Evolutionary conservation across 2,888 invertebrate genomes (phyloP).

Genomic region (Drosophila fulvimacula): DNA sequence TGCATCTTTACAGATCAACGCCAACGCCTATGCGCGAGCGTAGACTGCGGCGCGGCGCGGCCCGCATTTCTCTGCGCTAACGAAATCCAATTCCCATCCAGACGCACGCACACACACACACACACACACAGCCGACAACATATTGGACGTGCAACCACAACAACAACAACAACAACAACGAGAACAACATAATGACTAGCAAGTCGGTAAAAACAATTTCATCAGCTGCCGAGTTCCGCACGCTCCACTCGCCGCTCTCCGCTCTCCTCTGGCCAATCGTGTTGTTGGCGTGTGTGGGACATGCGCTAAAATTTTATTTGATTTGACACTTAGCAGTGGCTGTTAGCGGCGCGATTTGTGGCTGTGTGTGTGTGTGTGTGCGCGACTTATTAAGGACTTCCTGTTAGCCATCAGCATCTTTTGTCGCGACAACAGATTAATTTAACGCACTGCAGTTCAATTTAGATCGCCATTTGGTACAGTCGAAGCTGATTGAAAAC

Average conservation of each 20-base stretch:
- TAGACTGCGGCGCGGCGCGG: constrained; percentile 14
- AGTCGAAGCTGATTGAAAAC: constrained; percentile 1
- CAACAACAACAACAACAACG: constrained; percentile 15
- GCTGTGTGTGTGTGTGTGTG: constrained; percentile 24
- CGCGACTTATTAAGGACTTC: constrained; percentile 80
- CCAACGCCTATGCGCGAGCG: constrained; percentile 31
- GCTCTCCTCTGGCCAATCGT: constrained; percentile 1
- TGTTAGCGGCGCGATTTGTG: constrained; percentile 50
- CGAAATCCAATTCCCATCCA: constrained; percentile 15
- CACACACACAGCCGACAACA: constrained; percentile 17
- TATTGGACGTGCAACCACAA: constrained; percentile 41
- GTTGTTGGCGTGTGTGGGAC: constrained; percentile 73
- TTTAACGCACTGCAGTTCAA: constrained; percentile 78
- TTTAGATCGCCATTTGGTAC: constrained; percentile 44
- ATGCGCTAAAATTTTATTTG: constrained; percentile 76
- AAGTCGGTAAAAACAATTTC: constrained; percentile 64
- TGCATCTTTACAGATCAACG: constrained; percentile 48
- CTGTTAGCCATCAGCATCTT: constrained; percentile 68
- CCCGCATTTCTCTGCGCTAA: constrained; percentile 46
- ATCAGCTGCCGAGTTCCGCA: constrained; percentile 39
- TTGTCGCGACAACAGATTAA: constrained; percentile 81
- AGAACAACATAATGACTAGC: constrained; percentile 54
- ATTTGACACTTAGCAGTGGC: constrained; percentile 71
- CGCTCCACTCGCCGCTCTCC: constrained; percentile 17
- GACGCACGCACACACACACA: constrained; percentile 2